Base-by-base conservation (phyloP, 2,113 vertebrate species). In the Prionailurus bengalensis region DNA sequence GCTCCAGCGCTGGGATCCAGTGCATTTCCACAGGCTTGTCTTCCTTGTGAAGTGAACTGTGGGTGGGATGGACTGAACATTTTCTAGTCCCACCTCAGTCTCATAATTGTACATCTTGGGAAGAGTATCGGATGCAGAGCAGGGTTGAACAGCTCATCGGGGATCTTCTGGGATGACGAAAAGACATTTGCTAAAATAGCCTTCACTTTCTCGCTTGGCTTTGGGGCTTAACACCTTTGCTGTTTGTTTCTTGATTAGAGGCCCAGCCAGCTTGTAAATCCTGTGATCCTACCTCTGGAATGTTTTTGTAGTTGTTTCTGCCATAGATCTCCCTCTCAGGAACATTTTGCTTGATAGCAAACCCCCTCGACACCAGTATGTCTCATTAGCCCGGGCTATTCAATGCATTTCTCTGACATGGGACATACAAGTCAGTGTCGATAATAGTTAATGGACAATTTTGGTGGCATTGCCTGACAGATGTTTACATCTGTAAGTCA, bases 161-260 rank as follows among this genome's bases (percentile, higher is more conserved):
- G 79, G 13, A 51, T 87, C 84, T 88, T 94, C 55, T 78, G 82
- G 45, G 39, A 73, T 93, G 86, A 93, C 93, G 79, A 87, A 14
- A 96, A 97, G 78, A 48, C 66, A 12, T 79, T 10, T 87, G 33
- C 33, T 45, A 5, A 83, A 48, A 33, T 1, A 25, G 73, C 33
- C 13, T 29, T 4, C 29, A 55, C 94, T 95, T 58, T 89, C 53
- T 58, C 55, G 25, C 45, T 86, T 36, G 61, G 71, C 88, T 61
- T n/a, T n/a, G 21, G 63, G 76, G 48, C 73, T 82, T 94, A 55
- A 11, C 1, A 3, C 74, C 63, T 91, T 76, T 58, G 84, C 74
- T 86, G 71, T 39, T 58, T 83, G 7, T 29, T 58, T 39, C n/a
- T 85, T 53, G 55, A 61, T 86, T n/a, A 74, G 73, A 92, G 82